Evolutionary conservation across 2,113 vertebrate species (phyloP).

Genomic region (Rhinopomastus cyanomelas): DNA sequence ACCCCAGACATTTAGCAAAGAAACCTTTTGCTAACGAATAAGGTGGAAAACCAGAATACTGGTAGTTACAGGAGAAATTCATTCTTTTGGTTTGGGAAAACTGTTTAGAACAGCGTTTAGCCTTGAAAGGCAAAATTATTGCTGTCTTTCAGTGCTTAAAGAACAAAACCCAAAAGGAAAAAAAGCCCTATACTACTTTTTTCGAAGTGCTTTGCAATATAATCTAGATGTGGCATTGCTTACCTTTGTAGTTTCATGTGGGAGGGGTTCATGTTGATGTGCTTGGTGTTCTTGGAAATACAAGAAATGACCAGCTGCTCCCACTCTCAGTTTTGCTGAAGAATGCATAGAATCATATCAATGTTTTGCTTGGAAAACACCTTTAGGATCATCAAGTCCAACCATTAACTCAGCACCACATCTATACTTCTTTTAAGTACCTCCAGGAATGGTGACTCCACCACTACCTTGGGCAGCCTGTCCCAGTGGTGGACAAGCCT

Average conservation of each 20-base stretch:
- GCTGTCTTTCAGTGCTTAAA: not conserved
- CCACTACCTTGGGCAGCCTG: too few species aligned
- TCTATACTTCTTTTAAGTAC: too few species aligned
- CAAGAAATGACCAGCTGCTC: not conserved
- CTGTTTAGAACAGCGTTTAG: not conserved
- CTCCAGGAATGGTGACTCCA: too few species aligned
- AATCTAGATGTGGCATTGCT: not conserved
- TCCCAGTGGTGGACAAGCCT: too few species aligned
- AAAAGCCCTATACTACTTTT: accelerated
- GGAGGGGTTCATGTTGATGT: not conserved
- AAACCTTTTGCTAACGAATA: not conserved
- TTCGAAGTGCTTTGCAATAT: not conserved
- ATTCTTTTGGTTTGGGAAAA: not conserved
- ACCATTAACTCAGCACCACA: too few species aligned
- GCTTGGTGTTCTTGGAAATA: not conserved
- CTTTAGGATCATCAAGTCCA: too few species aligned
- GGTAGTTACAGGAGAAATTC: not conserved
- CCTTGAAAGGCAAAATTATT: not conserved
- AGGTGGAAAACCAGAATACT: not conserved
- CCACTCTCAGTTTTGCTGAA: not conserved
- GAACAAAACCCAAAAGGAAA: not conserved
- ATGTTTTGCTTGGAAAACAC: too few species aligned
- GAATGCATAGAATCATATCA: not conserved
- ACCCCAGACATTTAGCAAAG: not conserved
- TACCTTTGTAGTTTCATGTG: not conserved